Percentiles rank a stretch among this genome's conserved stretches.
phyloP scores from a whole-genome alignment of 1,140 invertebrate genomes.

The Drosophila nasuta region DNA sequence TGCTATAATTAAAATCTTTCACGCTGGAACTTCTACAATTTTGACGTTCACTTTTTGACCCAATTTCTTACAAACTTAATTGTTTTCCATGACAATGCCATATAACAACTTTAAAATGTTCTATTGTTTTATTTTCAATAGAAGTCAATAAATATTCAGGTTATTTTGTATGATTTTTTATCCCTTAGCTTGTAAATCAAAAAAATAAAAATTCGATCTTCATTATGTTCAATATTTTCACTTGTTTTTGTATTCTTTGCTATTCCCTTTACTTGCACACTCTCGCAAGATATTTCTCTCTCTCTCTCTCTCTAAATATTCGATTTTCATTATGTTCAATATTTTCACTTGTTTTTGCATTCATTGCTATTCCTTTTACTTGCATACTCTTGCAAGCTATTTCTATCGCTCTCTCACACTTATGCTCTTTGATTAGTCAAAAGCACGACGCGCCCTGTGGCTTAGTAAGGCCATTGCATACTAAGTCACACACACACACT shows the following conservation, averaged over 20 bases:
- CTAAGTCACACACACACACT: constrained; percentile 6
- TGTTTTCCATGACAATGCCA: no score
- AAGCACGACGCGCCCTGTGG: background rate
- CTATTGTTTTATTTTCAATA: no score
- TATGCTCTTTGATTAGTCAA: constrained; percentile 4
- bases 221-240: background rate
- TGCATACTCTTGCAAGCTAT: background rate
- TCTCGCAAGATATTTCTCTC: background rate
- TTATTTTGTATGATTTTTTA: no score
- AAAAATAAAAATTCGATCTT: no score
- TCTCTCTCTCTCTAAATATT: no score
- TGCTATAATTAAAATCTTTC: no score
- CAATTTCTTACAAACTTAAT: no score
- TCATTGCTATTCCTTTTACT: background rate
- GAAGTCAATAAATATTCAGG: no score
- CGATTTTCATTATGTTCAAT: background rate
- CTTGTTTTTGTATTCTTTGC: background rate
- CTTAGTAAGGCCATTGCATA: constrained; percentile 9
- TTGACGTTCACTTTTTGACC: no score
- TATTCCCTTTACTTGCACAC: background rate
- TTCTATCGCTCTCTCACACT: background rate
- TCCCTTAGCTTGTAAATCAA: no score
- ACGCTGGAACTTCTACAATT: no score
- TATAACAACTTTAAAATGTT: no score
- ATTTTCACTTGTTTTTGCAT: background rate